phyloP scores from a whole-genome alignment of 2,797 vertebrate species.

The Apogon talboti region DNA sequence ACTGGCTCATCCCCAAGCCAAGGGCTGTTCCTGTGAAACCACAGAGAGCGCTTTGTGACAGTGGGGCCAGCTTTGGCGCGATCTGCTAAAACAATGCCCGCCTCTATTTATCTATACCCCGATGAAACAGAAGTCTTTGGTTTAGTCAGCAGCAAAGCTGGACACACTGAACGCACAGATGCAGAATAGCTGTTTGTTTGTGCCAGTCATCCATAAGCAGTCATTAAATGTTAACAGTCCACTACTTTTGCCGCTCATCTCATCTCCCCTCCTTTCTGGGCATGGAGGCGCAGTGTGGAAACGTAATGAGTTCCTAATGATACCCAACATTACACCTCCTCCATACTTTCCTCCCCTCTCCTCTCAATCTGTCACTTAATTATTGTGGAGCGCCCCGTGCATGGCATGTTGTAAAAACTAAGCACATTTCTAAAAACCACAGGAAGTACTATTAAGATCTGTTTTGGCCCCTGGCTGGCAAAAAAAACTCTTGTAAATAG shows the following conservation, averaged over 20 bases:
- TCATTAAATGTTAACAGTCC: slow-evolving; percentile 79
- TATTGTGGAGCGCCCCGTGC: slow-evolving; percentile 26
- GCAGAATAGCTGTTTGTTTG: slow-evolving; percentile 65
- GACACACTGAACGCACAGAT: slow-evolving; percentile 23
- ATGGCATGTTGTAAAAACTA: slow-evolving; percentile 49
- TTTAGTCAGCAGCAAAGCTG: slow-evolving; percentile 55
- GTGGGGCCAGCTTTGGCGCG: slow-evolving; percentile 65
- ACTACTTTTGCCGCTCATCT: slow-evolving; percentile 40
- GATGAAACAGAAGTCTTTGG: slow-evolving; percentile 56
- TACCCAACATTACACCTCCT: slow-evolving; percentile 44
- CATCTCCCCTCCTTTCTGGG: slow-evolving; percentile 8
- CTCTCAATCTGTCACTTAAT: slow-evolving; percentile 29
- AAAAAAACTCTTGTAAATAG: slow-evolving; percentile 38
- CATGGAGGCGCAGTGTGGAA: slow-evolving; percentile 1
- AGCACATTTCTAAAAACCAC: slow-evolving; percentile 23
- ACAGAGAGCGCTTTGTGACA: slow-evolving; percentile 82
- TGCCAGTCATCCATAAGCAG: slow-evolving; percentile 38
- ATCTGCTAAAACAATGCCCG: slow-evolving; percentile 69
- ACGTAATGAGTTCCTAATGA: slow-evolving; percentile 72
- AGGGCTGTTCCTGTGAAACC: slow-evolving; percentile 59
- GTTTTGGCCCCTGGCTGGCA: slow-evolving; percentile 17
- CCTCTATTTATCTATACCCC: slow-evolving; percentile 61
- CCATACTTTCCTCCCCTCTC: slow-evolving; percentile 10
- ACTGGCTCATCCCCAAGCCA: slow-evolving; percentile 59
- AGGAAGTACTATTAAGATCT: slow-evolving; percentile 31